Percentiles rank a stretch among this genome's conserved stretches.
These are phyloP conservation scores for Danio kyathit DNA, from an alignment of 2,797 vertebrate species.

Conservation along the genomic window DNA sequence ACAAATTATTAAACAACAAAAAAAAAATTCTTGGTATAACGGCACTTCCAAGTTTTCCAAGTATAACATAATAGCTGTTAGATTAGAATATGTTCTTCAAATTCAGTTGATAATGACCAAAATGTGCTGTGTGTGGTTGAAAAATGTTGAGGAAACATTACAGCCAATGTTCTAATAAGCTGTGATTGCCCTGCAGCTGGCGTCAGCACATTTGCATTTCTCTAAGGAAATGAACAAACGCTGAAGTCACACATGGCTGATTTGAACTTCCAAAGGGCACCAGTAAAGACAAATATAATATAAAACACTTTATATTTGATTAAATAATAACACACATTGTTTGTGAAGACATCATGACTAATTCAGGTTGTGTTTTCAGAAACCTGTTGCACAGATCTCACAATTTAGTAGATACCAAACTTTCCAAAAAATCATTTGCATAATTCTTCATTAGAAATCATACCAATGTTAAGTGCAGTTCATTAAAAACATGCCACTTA, in stretches of 20 bases:
- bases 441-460: neutral
- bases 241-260: neutral
- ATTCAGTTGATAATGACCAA: neutral
- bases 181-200: neutral
- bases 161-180: neutral
- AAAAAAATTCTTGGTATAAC: neutral
- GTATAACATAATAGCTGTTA: neutral
- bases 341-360: too few species aligned
- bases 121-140: slow-evolving; percentile 20
- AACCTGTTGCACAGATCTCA: neutral
- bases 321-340: too few species aligned
- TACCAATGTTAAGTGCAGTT: neutral
- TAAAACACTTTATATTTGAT: neutral
- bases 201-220: neutral
- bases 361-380: neutral
- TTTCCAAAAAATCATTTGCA: too few species aligned
- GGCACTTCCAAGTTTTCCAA: neutral
- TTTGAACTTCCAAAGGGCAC: neutral
- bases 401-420: neutral
- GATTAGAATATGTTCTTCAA: neutral
- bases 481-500: too few species aligned
- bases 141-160: neutral
- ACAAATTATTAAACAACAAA: slow-evolving; percentile 12
- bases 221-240: neutral
- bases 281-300: neutral